Conservation (phyloP, 2,888 invertebrate genomes). For the Aleiodes testaceus region DNA sequence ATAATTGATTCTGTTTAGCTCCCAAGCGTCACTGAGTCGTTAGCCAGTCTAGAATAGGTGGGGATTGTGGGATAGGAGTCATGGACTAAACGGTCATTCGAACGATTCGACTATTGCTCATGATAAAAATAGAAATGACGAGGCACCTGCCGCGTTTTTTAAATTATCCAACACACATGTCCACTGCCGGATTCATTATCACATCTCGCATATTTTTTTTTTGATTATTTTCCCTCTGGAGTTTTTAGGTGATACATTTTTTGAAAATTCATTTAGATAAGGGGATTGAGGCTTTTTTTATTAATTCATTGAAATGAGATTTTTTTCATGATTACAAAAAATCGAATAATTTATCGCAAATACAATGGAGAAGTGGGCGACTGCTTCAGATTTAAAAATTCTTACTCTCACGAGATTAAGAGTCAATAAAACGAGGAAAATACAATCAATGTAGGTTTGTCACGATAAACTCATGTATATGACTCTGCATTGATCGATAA, state of each 20-base stretch:
- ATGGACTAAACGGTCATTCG: slow-evolving; percentile 32
- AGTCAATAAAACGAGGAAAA: slow-evolving; percentile 8
- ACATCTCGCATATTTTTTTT: neutral
- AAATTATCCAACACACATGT: slow-evolving; percentile 3
- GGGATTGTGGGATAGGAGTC: neutral
- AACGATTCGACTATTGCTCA: slow-evolving; percentile 32
- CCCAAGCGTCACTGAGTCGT: neutral
- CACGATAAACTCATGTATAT: neutral
- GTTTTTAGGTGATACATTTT: neutral
- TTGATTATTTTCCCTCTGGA: neutral
- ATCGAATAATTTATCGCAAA: neutral
- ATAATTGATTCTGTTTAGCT: slow-evolving; percentile 20
- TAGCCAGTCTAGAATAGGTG: neutral
- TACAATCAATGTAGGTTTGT: slow-evolving; percentile 12
- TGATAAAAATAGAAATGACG: slow-evolving; percentile 54
- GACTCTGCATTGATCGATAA: slow-evolving; percentile 1
- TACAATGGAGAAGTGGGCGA: slow-evolving; percentile 8
- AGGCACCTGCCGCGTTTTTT: slow-evolving; percentile 16
- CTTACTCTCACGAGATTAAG: slow-evolving; percentile 1
- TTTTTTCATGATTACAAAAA: no score
- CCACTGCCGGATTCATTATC: neutral
- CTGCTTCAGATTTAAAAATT: neutral
- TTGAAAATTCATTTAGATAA: no score
- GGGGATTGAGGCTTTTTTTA: no score
- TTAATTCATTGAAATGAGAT: no score